Percentiles rank a stretch among this genome's conserved stretches.
These are phyloP conservation scores for Thysanoteuthis rhombus DNA, from an alignment of 2,888 invertebrate species.

Conservation along the genomic window DNA sequence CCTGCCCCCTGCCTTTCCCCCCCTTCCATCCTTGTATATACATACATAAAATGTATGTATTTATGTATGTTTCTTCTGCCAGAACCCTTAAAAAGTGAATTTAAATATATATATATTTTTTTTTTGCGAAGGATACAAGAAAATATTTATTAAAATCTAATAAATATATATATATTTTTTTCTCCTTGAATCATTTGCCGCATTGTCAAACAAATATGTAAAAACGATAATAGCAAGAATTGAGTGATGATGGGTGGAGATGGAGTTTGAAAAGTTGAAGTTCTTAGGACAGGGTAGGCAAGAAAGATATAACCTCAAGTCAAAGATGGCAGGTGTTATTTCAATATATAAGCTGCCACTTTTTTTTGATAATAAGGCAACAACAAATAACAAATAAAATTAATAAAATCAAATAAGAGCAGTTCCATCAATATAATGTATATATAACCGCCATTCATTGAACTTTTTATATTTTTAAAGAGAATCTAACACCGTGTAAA, in stretches of 20 bases:
- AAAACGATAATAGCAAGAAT: background rate
- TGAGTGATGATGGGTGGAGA: background rate
- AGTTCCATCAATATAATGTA: background rate
- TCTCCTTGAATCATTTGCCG: background rate
- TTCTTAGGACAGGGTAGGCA: background rate
- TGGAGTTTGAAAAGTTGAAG: background rate
- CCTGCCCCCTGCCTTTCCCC: background rate
- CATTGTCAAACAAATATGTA: background rate
- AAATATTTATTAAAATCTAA: slow-evolving; percentile 1
- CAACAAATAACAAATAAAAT: too few species aligned
- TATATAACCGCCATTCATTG: background rate
- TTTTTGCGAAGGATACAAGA: background rate
- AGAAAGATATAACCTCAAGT: background rate
- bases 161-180: background rate
- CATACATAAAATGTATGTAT: background rate
- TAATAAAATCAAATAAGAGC: too few species aligned
- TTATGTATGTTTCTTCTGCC: background rate
- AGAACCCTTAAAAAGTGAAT: background rate
- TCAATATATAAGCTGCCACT: background rate
- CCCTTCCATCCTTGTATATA: background rate
- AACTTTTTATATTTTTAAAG: background rate
- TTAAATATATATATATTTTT: background rate
- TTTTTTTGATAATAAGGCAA: background rate
- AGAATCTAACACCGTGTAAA: background rate
- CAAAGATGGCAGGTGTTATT: background rate